Conservation (phyloP, 1,140 invertebrate genomes). For the Listronotus oregonensis region DNA sequence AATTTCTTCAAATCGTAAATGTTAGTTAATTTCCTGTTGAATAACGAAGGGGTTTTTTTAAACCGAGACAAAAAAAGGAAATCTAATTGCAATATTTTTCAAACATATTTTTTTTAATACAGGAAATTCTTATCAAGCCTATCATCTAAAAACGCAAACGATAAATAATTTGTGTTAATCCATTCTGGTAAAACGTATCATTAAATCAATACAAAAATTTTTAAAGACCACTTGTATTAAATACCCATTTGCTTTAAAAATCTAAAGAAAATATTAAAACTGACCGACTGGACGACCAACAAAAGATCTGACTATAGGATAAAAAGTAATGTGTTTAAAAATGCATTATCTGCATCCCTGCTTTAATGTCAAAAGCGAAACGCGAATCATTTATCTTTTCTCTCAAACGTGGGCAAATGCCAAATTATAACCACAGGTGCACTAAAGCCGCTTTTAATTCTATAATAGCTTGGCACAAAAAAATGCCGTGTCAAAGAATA, state of each 20-base stretch:
- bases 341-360: conserved; percentile 37
- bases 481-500: too few relatives aligned
- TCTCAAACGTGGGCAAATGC: conserved; percentile 33
- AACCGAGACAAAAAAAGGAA: too few relatives aligned
- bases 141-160: too few relatives aligned
- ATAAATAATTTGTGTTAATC: too few relatives aligned
- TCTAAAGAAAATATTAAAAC: conserved; percentile 27
- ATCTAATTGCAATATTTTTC: too few relatives aligned
- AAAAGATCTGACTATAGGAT: conserved; percentile 17
- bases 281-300: conserved; percentile 23
- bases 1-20: too few relatives aligned
- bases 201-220: background rate
- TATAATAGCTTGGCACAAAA: conserved; percentile 19
- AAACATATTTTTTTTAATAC: too few relatives aligned
- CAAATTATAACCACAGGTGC: conserved; percentile 33
- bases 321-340: conserved; percentile 32
- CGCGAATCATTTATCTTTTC: conserved; percentile 31
- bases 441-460: conserved; percentile 28
- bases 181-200: too few relatives aligned
- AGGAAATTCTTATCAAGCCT: too few relatives aligned
- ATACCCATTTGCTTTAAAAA: conserved; percentile 12
- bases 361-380: conserved; percentile 23
- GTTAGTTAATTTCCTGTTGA: too few relatives aligned
- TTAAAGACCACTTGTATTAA: conserved; percentile 12
- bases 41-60: too few relatives aligned